phyloP scores from a whole-genome alignment of 2,888 invertebrate species.

The Zele albiditarsus region DNA sequence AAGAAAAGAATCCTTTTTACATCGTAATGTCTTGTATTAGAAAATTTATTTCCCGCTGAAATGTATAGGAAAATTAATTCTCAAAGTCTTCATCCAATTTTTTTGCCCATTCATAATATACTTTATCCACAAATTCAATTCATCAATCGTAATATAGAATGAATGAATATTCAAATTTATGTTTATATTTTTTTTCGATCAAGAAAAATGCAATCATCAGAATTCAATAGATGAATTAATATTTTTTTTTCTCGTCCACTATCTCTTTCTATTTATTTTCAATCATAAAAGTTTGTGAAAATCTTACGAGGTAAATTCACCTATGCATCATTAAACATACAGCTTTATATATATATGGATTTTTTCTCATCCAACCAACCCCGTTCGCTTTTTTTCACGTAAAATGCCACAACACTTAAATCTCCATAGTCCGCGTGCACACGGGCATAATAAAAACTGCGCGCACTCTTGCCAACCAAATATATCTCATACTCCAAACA shows the following conservation, averaged over 20 bases:
- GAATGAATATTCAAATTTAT: neutral
- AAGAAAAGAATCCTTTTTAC: neutral
- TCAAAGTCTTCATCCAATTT: neutral
- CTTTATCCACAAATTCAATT: neutral
- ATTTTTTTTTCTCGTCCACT: neutral
- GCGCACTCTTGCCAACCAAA: constrained; percentile 12
- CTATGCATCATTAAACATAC: neutral
- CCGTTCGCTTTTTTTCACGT: neutral
- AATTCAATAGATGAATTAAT: neutral
- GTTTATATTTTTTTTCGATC: neutral
- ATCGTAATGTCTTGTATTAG: neutral
- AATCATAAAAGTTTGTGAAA: neutral
- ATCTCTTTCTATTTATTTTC: neutral
- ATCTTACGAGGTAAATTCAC: neutral
- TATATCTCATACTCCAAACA: constrained; percentile 26
- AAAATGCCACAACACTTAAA: constrained; percentile 14
- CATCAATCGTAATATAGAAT: neutral
- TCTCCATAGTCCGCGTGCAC: constrained; percentile 10
- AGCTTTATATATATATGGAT: neutral
- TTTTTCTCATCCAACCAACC: neutral
- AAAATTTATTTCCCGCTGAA: neutral
- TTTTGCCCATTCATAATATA: neutral
- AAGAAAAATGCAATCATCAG: neutral
- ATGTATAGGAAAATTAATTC: neutral
- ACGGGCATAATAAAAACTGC: constrained; percentile 18